Evolutionary conservation across 2,888 invertebrate genomes (phyloP), one percentile per base, ranked within the genome.

Genomic region (Eupithecia dodoneata): DNA sequence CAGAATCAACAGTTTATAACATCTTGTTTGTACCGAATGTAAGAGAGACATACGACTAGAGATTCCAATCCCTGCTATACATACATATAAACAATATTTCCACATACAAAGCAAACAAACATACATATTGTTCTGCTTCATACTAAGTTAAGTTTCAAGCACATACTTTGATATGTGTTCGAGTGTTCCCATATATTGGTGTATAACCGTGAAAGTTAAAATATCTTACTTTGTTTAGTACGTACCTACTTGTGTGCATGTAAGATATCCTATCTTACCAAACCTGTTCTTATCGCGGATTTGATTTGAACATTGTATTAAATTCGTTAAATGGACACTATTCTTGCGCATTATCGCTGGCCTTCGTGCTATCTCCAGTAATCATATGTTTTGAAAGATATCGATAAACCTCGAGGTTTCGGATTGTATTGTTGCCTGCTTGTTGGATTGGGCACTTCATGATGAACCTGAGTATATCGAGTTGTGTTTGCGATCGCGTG

Each of bases 261-360:
- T 45, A 47, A 18, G 45, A 47, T 70, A 70, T 30, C 47, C 18
- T 70, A 70, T 70, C 70, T 18, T 12, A 13, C 47, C 47, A 49
- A 69, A 18, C 70, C 70, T 49, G 47, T 45, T 47, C 18, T 76
- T 79, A 76, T 79, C 76, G 10, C 10, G 47, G 71, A 79, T 75
- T 79, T 79, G 77, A 79, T 79, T 79, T 79, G 65, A 74, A 77
- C 77, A 75, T 75, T 79, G 42, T 76, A 71, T 76, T 42, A 79
- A 73, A 71, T 63, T 66, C 41, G 18, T 63, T 71, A 65, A 75
- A 71, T 70, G 72, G 52, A 67, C n/a, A 47, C 65, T 30, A 55
- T 73, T 73, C 69, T 63, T 71, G 65, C 49, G 49, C 18, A 59
- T 47, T 45, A 69, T 49, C 73, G 10, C 71, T 76, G 42, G 71